Evolutionary conservation across 1,140 invertebrate genomes (phyloP), one percentile per base, ranked within the genome.

Genomic region (Lepidurus packardi): DNA sequence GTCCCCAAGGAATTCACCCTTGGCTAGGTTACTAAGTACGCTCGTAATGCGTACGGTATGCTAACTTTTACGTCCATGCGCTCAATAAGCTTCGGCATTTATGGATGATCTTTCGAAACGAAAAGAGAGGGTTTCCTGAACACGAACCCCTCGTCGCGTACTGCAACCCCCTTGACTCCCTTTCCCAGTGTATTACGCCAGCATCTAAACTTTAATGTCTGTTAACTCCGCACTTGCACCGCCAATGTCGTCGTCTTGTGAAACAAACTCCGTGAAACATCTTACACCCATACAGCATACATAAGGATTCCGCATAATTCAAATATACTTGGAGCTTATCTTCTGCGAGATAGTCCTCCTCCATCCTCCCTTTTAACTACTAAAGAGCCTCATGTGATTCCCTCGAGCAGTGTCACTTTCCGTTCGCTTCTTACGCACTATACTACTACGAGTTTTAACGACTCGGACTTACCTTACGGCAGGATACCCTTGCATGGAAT

Each of bases 31-130:
- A 21, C 53, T 65, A 65, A 65, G 53, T 65, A 65, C 53, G 53
- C 53, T 65, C 53, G 53, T 65, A 65, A 65, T 65, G 53, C 21
- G 53, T 16, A 65, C 13, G 53, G 53, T 65, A 65, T 65, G 53
- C 53, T n/a, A 65, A 65, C n/a, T 65, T 65, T 65, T 65, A 65
- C 21, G 13, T 21, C n/a, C 53, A n/a, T 65, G n/a, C 53, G 53
- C 53, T 65, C 53, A 65, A 65, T 65, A 65, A 65, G 53, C 53
- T 65, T 65, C 6, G 13, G 53, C 13, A 65, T 7, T 65, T n/a
- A 65, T n/a, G 53, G 21, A 65, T 65, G 53, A 65, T 65, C 53
- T 65, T 65, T 21, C 53, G 53, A 65, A 65, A 65, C 16, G 13
- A 65, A 65, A 65, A 13, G 53, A 9, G 21, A 65, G 53, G 13